Percentiles rank a stretch among this genome's conserved stretches.
These are phyloP conservation scores for Petrolisthes manimaculis DNA, from an alignment of 2,888 invertebrate genomes.

Conservation along the genomic window DNA sequence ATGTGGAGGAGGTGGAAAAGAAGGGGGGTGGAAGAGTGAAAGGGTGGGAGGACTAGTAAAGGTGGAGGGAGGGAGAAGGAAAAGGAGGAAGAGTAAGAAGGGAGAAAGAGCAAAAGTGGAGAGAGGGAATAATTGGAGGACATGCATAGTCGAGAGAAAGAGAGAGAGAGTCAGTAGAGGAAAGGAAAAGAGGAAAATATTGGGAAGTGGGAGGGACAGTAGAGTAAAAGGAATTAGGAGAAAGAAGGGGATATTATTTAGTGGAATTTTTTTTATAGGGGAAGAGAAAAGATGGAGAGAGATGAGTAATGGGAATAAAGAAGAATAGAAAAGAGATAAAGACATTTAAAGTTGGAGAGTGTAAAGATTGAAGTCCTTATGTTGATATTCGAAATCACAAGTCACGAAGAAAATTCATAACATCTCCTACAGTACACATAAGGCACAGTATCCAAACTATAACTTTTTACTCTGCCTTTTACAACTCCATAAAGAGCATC, in stretches of 20 bases:
- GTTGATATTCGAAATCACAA: too few relatives aligned
- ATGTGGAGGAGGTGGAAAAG: not conserved
- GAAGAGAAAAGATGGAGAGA: not conserved
- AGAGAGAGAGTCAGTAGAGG: not conserved
- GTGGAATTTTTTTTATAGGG: not conserved
- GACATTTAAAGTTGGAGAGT: not conserved
- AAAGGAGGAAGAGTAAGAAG: not conserved
- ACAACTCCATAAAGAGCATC: too few relatives aligned
- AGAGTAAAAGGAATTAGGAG: not conserved
- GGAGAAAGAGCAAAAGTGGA: not conserved
- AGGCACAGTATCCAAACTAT: too few relatives aligned
- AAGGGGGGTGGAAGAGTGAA: not conserved
- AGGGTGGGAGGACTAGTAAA: not conserved
- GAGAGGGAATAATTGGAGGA: not conserved
- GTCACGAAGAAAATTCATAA: too few relatives aligned
- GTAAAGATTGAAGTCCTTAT: too few relatives aligned
- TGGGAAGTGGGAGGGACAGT: not conserved
- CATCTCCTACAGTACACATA: too few relatives aligned
- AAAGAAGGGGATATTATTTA: not conserved
- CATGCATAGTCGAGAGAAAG: not conserved
- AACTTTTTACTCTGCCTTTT: too few relatives aligned
- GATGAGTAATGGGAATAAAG: not conserved
- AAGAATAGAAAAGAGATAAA: constrained; percentile 7
- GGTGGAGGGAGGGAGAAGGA: constrained; percentile 3
- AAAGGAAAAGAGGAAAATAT: not conserved